Conservation (phyloP, 1,140 invertebrate species). For the Steinernema khuongi region DNA sequence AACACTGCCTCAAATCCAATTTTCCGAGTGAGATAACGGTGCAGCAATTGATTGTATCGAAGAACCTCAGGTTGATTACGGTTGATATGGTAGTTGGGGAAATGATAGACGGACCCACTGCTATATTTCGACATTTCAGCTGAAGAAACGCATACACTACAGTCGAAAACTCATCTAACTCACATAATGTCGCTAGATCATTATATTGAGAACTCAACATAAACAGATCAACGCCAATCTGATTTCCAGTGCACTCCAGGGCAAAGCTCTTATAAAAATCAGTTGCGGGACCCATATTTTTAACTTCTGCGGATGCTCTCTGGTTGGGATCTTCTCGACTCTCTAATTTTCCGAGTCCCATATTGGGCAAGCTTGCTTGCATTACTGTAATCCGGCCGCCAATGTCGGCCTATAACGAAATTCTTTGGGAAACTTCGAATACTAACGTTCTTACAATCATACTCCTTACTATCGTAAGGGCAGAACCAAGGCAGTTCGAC, state of each 20-base stretch:
- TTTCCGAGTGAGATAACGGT: slow-evolving; percentile 86
- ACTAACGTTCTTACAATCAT: slow-evolving; percentile 68
- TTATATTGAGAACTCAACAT: slow-evolving; percentile 84
- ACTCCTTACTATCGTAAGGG: slow-evolving; percentile 83
- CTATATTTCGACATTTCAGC: slow-evolving; percentile 78
- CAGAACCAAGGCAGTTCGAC: slow-evolving; percentile 80
- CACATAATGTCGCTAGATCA: slow-evolving; percentile 85
- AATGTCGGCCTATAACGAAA: slow-evolving; percentile 70
- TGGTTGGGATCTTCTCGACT: slow-evolving; percentile 78
- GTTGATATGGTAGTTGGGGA: slow-evolving; percentile 76
- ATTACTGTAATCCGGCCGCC: slow-evolving; percentile 91
- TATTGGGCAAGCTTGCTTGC: slow-evolving; percentile 80
- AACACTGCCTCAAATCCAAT: slow-evolving; percentile 99
- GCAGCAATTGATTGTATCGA: slow-evolving; percentile 72
- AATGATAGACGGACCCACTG: slow-evolving; percentile 85
- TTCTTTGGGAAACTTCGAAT: background rate
- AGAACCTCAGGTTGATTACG: slow-evolving; percentile 69
- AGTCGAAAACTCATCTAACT: slow-evolving; percentile 61
- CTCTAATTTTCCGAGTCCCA: slow-evolving; percentile 79
- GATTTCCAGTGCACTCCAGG: slow-evolving; percentile 88
- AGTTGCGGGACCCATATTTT: slow-evolving; percentile 76
- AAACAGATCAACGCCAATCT: slow-evolving; percentile 92
- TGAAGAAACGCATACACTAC: slow-evolving; percentile 31
- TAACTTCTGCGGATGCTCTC: slow-evolving; percentile 67
- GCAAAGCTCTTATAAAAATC: slow-evolving; percentile 97